phyloP scores from a whole-genome alignment of 2,797 vertebrate genomes.

The Mormyrus proboscirostris region DNA sequence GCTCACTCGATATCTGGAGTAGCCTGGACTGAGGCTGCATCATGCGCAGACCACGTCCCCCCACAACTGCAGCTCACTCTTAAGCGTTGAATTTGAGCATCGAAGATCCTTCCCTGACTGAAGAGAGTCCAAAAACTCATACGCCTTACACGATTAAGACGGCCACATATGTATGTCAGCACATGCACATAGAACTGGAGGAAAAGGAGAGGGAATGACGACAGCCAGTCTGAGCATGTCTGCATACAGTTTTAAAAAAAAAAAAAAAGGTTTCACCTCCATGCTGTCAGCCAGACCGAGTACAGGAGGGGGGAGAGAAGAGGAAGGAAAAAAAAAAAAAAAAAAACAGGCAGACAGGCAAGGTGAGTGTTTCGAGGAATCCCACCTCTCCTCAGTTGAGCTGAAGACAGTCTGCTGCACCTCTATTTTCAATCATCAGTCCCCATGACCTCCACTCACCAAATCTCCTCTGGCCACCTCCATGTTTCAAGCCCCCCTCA shows the following conservation, averaged over 20 bases:
- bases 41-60: background rate
- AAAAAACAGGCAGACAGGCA: background rate
- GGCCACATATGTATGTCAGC: background rate
- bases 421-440: background rate
- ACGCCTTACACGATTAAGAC: background rate
- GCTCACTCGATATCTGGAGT: background rate
- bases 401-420: conserved; percentile 19
- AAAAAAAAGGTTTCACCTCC: background rate
- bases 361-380: conserved; percentile 27
- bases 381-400: conserved; percentile 28
- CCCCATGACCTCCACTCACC: background rate
- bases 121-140: background rate
- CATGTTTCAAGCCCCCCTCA: background rate
- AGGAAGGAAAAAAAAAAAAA: too few species aligned
- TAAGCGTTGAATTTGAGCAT: background rate
- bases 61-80: background rate
- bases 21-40: background rate
- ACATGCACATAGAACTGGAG: background rate
- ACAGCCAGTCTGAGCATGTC: background rate
- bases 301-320: background rate
- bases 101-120: background rate
- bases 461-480: background rate
- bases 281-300: background rate
- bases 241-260: background rate
- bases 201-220: background rate